Percentiles rank a stretch among this genome's conserved stretches.
Conservation (phyloP, 2,888 invertebrate genomes). For the Drosophila melanocephala region DNA sequence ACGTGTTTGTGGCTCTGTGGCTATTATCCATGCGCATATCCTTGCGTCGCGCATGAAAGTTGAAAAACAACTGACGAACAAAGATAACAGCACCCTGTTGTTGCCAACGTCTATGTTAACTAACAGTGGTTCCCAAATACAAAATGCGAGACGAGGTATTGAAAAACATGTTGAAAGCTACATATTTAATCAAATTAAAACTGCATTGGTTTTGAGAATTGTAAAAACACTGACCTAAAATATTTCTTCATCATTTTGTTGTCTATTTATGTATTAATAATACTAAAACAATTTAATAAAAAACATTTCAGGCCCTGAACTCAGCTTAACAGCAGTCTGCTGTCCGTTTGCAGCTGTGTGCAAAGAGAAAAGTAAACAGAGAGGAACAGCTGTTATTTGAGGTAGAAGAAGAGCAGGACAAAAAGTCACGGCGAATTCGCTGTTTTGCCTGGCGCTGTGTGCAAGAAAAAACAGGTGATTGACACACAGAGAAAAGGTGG, state of each 20-base stretch:
- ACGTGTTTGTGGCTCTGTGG: slow-evolving; percentile 12
- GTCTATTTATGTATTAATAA: background rate
- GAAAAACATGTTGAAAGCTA: background rate
- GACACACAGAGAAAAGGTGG: slow-evolving; percentile 59
- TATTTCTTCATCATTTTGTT: background rate
- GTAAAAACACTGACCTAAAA: background rate
- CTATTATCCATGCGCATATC: slow-evolving; percentile 57
- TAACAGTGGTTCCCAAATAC: slow-evolving; percentile 15
- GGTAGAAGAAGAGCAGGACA: slow-evolving; percentile 6
- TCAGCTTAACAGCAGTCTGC: slow-evolving; percentile 11
- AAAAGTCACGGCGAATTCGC: slow-evolving; percentile 54
- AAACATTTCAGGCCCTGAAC: background rate
- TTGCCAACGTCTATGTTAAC: slow-evolving; percentile 29
- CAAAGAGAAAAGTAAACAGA: slow-evolving; percentile 51
- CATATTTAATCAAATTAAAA: background rate
- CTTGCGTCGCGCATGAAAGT: slow-evolving; percentile 68
- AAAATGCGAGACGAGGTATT: background rate
- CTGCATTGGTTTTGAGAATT: background rate
- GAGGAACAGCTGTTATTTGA: slow-evolving; percentile 43
- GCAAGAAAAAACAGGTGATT: slow-evolving; percentile 70
- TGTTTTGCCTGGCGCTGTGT: slow-evolving; percentile 42
- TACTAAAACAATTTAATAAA: background rate
- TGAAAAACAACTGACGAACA: slow-evolving; percentile 56
- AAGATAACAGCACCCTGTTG: background rate
- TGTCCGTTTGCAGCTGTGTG: slow-evolving; percentile 15